A percentile compares a stretch with the other conserved stretches of the same genome.
Evolutionary conservation across 2,888 invertebrate species (phyloP).

Genomic region (Salpingus planirostris): DNA sequence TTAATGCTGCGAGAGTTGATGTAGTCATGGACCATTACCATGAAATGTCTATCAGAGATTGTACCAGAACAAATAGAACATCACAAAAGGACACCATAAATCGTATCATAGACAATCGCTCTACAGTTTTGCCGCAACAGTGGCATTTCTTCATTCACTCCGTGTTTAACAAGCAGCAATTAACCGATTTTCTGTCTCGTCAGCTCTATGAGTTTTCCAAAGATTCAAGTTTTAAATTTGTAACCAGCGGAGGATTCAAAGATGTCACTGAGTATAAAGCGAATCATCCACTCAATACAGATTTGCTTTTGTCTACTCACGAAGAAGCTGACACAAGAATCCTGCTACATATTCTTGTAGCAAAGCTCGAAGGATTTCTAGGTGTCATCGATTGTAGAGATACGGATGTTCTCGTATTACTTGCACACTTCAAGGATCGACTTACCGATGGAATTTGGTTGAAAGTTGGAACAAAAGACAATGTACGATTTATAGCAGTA

Average conservation of each 20-base stretch:
- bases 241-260: constrained; percentile 11
- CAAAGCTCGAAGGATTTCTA: constrained; percentile 9
- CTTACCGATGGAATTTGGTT: constrained; percentile 12
- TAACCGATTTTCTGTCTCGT: constrained; percentile 11
- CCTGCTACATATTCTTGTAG: constrained; percentile 12
- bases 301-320: constrained; percentile 9
- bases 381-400: constrained; percentile 13
- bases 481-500: constrained; percentile 10
- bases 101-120: constrained; percentile 2
- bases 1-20: constrained; percentile 7
- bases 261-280: constrained; percentile 8
- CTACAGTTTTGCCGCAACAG: constrained; percentile 11
- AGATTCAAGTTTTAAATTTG: constrained; percentile 4
- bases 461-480: constrained; percentile 8
- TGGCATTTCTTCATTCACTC: no score
- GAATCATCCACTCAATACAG: constrained; percentile 5
- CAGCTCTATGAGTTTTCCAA: constrained; percentile 5
- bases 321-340: constrained; percentile 17
- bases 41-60: constrained; percentile 6
- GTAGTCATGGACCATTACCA: constrained; percentile 8
- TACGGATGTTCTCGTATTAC: constrained; percentile 11
- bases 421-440: constrained; percentile 10
- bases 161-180: constrained; percentile 10
- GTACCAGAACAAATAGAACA: constrained; percentile 3
- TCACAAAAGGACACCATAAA: background rate